A percentile compares a stretch with the other conserved stretches of the same genome.
Evolutionary conservation across 2,888 invertebrate genomes (phyloP).

Genomic region (Onchidella celtica): DNA sequence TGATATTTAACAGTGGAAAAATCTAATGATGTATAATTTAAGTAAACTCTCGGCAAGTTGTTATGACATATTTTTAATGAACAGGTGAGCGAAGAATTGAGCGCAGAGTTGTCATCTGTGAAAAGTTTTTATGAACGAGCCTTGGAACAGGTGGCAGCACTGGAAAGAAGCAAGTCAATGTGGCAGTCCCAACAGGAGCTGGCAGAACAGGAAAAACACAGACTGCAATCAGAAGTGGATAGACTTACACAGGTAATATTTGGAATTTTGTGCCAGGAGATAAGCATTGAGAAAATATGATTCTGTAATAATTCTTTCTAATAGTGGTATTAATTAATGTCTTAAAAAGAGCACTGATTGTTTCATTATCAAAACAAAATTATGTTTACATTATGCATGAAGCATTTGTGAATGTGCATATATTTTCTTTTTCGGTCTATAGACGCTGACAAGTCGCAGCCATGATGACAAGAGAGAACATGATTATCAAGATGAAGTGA

Average conservation of each 20-base stretch:
- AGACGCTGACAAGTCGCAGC: constrained; percentile 62
- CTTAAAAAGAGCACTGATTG: not conserved
- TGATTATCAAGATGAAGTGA: constrained; percentile 67
- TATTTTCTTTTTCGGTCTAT: no score
- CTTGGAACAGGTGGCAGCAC: constrained; percentile 68
- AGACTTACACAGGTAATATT: constrained; percentile 66
- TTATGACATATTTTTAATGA: no score
- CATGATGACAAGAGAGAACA: constrained; percentile 64
- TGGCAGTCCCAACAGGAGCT: constrained; percentile 72
- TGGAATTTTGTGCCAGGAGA: not conserved
- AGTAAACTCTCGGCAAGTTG: no score
- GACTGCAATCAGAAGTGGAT: constrained; percentile 70
- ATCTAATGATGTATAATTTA: no score
- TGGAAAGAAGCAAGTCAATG: constrained; percentile 71
- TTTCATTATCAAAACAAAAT: not conserved
- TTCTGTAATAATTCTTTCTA: not conserved
- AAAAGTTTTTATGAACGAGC: constrained; percentile 72
- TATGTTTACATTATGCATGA: not conserved
- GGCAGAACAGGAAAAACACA: constrained; percentile 69
- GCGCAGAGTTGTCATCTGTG: constrained; percentile 69
- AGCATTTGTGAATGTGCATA: no score
- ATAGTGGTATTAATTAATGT: no score
- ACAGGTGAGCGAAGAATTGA: constrained; percentile 73
- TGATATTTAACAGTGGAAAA: no score
- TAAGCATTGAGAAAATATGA: not conserved